Evolutionary conservation across 2,888 invertebrate genomes (phyloP).

Genomic region (Mamestra brassicae): DNA sequence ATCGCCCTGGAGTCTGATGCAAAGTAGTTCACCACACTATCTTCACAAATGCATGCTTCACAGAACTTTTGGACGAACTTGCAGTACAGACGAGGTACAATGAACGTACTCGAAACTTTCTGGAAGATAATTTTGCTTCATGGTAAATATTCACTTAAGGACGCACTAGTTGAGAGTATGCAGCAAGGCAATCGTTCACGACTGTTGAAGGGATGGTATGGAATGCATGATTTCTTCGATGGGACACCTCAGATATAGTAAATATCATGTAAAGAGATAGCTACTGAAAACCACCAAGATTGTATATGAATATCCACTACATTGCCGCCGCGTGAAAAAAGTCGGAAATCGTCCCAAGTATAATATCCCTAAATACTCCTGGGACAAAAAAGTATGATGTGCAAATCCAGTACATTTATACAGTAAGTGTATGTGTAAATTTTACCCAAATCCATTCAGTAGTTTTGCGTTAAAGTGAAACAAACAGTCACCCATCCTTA

Average conservation of each 20-base stretch:
- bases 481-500: too few species aligned
- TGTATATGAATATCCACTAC: too few species aligned
- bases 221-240: background rate
- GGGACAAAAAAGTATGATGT: too few species aligned
- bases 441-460: too few species aligned
- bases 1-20: slow-evolving; percentile 64
- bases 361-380: too few species aligned
- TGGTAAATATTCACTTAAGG: slow-evolving; percentile 35
- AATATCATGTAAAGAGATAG: too few species aligned
- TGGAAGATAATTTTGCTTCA: slow-evolving; percentile 46
- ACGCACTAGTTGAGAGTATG: background rate
- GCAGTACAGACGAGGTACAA: slow-evolving; percentile 39
- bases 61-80: slow-evolving; percentile 60
- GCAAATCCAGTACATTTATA: too few species aligned
- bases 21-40: slow-evolving; percentile 71
- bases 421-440: background rate
- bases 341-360: too few species aligned
- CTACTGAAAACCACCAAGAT: too few species aligned
- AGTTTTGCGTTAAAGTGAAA: too few species aligned
- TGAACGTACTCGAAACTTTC: slow-evolving; percentile 47
- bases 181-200: background rate
- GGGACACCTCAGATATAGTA: too few species aligned
- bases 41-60: slow-evolving; percentile 68
- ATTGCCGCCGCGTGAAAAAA: too few species aligned
- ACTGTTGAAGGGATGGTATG: background rate